Percentiles rank a stretch among this genome's conserved stretches.
Conservation (phyloP, 2,797 vertebrate species). For the Dallia pectoralis region DNA sequence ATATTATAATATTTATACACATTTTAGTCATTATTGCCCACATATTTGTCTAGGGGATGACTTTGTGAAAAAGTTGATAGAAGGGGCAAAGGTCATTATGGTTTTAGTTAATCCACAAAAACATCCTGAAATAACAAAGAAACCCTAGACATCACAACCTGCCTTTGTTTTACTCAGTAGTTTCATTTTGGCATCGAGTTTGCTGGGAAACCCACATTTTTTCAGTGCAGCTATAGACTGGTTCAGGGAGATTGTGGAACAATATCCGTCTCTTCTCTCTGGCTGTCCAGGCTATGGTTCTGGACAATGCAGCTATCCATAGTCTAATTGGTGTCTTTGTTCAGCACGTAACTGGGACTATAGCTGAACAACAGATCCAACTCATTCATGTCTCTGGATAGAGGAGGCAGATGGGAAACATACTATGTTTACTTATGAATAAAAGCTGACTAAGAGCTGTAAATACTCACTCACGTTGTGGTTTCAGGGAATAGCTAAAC, state of each 20-base stretch:
- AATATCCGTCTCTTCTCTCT: not conserved
- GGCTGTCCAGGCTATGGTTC: not conserved
- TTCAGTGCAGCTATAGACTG: not conserved
- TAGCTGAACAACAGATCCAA: slow-evolving; percentile 4
- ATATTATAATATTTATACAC: not conserved
- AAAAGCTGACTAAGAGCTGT: not conserved
- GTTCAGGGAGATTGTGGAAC: not conserved
- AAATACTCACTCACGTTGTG: not conserved
- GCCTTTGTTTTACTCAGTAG: not conserved
- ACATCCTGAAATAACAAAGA: not conserved
- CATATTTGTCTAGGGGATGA: not conserved
- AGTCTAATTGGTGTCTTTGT: slow-evolving; percentile 5
- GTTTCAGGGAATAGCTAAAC: not conserved
- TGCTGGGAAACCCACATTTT: not conserved
- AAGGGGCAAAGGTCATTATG: not conserved
- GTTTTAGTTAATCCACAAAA: slow-evolving; percentile 1
- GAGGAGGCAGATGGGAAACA: slow-evolving; percentile 2
- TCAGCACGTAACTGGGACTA: slow-evolving; percentile 10
- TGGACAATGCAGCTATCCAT: not conserved
- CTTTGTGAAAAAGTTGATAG: not conserved
- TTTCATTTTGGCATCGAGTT: not conserved
- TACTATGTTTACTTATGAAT: slow-evolving; percentile 1
- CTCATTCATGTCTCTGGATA: slow-evolving; percentile 1
- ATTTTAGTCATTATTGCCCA: not conserved
- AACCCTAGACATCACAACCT: not conserved